A percentile compares a stretch with the other conserved stretches of the same genome.
Evolutionary conservation across 2,888 invertebrate species (phyloP).

Genomic region (Parasteatoda lunata): DNA sequence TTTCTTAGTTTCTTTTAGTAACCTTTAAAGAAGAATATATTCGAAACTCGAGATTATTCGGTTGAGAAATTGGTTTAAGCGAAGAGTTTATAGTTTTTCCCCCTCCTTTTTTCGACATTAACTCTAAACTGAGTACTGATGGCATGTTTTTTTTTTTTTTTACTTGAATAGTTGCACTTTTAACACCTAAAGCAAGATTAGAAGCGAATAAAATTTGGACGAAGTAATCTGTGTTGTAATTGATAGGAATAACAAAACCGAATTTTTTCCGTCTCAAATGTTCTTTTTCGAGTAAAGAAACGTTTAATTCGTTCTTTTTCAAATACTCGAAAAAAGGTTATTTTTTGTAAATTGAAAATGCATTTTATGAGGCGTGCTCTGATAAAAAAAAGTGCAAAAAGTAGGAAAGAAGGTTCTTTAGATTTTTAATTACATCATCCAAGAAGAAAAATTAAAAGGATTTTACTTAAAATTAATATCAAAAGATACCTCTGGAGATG

Average conservation of each 20-base stretch:
- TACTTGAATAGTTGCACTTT: slow-evolving; percentile 4
- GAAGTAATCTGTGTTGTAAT: slow-evolving; percentile 22
- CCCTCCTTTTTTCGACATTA: background rate
- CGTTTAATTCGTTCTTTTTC: slow-evolving; percentile 2
- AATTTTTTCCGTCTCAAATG: background rate
- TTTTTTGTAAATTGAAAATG: background rate
- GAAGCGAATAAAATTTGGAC: slow-evolving; percentile 16
- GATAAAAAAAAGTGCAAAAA: background rate
- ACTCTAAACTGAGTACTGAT: background rate
- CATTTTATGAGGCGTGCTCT: background rate
- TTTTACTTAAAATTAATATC: background rate
- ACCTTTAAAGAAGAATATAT: background rate
- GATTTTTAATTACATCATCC: background rate
- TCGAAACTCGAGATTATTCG: slow-evolving; percentile 25
- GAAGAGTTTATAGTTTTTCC: slow-evolving; percentile 54
- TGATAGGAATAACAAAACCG: slow-evolving; percentile 33
- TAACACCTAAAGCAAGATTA: slow-evolving; percentile 31
- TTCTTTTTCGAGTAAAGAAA: background rate
- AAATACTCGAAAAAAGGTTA: background rate
- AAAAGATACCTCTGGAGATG: background rate
- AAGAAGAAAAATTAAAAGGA: background rate
- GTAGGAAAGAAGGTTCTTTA: background rate
- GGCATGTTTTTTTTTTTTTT: background rate
- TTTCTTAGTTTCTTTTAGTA: background rate
- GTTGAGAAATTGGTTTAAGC: slow-evolving; percentile 61